phyloP scores from a whole-genome alignment of 2,113 vertebrate species.

The Andinoacara biseriatus region DNA sequence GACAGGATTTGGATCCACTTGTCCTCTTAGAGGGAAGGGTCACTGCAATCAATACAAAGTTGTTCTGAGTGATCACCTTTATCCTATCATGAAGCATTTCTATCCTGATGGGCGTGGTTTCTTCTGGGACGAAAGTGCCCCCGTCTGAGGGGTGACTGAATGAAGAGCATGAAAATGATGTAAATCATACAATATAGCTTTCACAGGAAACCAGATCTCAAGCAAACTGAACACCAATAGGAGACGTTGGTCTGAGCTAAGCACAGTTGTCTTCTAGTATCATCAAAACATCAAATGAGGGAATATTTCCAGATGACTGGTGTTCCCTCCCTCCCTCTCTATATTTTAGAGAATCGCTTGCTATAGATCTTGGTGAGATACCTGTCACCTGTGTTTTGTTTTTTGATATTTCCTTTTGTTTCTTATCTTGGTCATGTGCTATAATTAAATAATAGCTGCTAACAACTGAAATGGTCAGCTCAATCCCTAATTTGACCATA shows the following conservation, averaged over 20 bases:
- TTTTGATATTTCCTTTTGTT: conserved; percentile 1
- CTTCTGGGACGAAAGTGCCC: background rate
- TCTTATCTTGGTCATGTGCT: background rate
- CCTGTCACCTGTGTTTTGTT: background rate
- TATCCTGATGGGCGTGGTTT: background rate
- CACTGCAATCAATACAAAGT: conserved; percentile 3
- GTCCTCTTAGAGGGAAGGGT: background rate
- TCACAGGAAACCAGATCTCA: background rate
- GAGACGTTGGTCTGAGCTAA: background rate
- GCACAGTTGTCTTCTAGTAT: background rate
- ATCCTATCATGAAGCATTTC: background rate
- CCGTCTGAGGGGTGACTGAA: background rate
- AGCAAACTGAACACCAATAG: background rate
- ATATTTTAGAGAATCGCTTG: background rate
- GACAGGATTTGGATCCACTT: conserved; percentile 1
- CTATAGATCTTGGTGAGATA: background rate
- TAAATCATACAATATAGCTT: background rate
- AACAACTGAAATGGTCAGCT: background rate
- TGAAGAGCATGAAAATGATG: background rate
- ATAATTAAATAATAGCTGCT: conserved; percentile 9
- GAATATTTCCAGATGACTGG: background rate
- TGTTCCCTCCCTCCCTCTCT: background rate
- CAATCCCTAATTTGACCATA: background rate
- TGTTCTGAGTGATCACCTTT: background rate
- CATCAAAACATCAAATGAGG: background rate